Conservation (phyloP, 1,140 invertebrate species). For the Conus ventricosus region DNA sequence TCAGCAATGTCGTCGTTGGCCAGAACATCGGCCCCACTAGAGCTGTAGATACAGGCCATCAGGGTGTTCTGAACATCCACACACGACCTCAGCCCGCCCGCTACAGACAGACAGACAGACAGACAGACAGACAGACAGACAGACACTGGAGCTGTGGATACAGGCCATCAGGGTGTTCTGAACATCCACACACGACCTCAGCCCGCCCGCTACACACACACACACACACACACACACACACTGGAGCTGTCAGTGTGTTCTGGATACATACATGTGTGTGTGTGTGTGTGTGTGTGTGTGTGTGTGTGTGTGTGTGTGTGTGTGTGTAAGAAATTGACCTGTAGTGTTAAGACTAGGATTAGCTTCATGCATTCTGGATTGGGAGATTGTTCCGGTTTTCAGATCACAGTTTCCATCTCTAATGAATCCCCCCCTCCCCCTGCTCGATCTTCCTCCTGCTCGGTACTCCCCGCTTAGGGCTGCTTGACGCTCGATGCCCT, state of each 20-base stretch:
- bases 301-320: too few species aligned
- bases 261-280: neutral
- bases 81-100: neutral
- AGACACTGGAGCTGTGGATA: neutral
- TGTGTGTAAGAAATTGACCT: too few species aligned
- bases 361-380: too few species aligned
- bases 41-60: neutral
- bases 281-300: neutral
- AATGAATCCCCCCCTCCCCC: too few species aligned
- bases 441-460: too few species aligned
- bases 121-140: too few species aligned
- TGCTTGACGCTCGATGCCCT: neutral
- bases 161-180: constrained; percentile 2
- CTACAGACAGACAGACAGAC: neutral
- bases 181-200: neutral
- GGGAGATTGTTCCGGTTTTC: too few species aligned
- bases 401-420: too few species aligned
- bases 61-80: neutral
- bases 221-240: too few species aligned
- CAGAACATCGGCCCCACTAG: neutral
- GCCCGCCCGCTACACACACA: neutral
- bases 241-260: neutral
- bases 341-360: too few species aligned
- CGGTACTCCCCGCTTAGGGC: too few species aligned
- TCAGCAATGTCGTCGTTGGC: neutral